phyloP scores from a whole-genome alignment of 1,140 invertebrate species.

The Dinoponera quadriceps region DNA sequence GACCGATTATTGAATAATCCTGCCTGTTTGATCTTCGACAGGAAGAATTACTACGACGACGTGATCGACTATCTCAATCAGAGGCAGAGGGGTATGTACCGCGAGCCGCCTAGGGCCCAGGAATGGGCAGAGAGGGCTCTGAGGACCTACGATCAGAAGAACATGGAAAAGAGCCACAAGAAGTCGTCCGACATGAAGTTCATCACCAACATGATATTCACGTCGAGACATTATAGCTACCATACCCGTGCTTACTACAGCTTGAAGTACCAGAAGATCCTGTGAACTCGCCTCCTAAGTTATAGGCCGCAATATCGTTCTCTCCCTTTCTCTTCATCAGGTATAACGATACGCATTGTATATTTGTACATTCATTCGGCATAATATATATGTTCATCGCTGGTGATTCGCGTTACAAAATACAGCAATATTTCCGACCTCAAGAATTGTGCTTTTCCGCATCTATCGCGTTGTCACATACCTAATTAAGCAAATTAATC shows the following conservation, averaged over 20 bases:
- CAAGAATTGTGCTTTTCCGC: neutral
- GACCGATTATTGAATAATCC: neutral
- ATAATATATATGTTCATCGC: neutral
- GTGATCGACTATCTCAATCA: conserved; percentile 93
- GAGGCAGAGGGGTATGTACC: conserved; percentile 88
- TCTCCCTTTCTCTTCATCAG: no score
- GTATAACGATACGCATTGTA: conserved; percentile 1
- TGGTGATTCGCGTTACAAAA: conserved; percentile 7
- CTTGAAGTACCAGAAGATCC: conserved; percentile 83
- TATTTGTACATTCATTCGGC: conserved; percentile 15
- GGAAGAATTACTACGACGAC: conserved; percentile 93
- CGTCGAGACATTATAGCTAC: conserved; percentile 82
- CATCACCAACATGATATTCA: conserved; percentile 80
- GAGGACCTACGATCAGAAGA: conserved; percentile 88
- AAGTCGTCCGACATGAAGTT: conserved; percentile 81
- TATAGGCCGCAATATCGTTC: neutral
- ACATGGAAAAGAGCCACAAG: conserved; percentile 78
- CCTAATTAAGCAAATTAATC: no score
- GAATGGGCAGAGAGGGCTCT: conserved; percentile 93
- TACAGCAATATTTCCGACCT: conserved; percentile 15
- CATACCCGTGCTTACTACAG: conserved; percentile 84
- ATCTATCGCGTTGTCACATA: neutral
- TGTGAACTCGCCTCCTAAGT: conserved; percentile 69
- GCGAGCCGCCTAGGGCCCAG: conserved; percentile 90
- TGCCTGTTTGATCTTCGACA: conserved; percentile 58